These are phyloP conservation scores for Cyaniris semiargus DNA, from an alignment of 2,888 invertebrate genomes.

Conservation along the genomic window DNA sequence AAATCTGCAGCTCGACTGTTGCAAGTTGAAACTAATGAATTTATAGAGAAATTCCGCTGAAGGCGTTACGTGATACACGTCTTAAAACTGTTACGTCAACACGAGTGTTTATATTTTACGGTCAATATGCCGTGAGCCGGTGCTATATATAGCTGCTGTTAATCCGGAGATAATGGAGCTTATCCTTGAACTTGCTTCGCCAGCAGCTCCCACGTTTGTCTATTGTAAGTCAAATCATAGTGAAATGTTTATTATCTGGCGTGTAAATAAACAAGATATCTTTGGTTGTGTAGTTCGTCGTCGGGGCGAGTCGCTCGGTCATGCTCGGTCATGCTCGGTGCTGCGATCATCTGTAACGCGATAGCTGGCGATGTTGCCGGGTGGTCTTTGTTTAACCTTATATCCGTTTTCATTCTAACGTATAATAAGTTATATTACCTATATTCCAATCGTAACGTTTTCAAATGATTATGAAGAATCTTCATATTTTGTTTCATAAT, in stretches of 20 bases:
- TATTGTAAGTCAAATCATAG: neutral
- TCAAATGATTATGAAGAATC: neutral
- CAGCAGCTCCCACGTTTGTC: neutral
- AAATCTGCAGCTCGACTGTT: neutral
- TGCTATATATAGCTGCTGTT: neutral
- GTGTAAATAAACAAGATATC: slow-evolving; percentile 5
- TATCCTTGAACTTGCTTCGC: slow-evolving; percentile 23
- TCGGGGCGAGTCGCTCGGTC: neutral
- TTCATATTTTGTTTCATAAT: neutral
- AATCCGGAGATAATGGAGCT: slow-evolving; percentile 7
- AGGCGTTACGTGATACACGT: neutral
- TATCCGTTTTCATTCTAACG: neutral
- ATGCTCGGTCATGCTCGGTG: too few relatives aligned
- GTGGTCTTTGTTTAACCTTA: neutral
- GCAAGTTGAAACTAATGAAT: too few relatives aligned
- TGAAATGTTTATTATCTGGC: slow-evolving; percentile 19
- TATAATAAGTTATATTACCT: too few relatives aligned
- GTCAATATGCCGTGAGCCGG: slow-evolving; percentile 14
- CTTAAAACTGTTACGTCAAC: slow-evolving; percentile 11
- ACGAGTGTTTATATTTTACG: slow-evolving; percentile 2
- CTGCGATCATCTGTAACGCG: slow-evolving; percentile 8
- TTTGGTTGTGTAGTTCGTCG: neutral
- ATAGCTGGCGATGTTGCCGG: neutral
- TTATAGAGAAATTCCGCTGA: neutral
- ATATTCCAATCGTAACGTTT: neutral